phyloP scores from a whole-genome alignment of 2,113 vertebrate species.

The Triplophysa siluroides region DNA sequence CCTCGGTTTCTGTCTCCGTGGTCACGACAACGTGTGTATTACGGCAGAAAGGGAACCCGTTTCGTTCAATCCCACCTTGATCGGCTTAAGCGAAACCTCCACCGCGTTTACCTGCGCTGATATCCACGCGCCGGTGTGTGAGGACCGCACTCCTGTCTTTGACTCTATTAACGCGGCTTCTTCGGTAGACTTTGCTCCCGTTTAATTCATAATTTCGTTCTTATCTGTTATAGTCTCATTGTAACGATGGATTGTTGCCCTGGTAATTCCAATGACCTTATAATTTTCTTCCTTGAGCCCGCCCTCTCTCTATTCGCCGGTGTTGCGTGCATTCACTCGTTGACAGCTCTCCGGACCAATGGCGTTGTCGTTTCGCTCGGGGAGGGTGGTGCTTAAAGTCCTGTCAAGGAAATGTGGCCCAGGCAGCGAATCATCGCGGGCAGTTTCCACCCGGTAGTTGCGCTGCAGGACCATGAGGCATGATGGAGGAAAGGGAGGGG shows the following conservation, averaged over 20 bases:
- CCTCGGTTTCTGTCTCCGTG: slow-evolving; percentile 59
- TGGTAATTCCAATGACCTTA: slow-evolving; percentile 82
- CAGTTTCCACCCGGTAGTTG: slow-evolving; percentile 52
- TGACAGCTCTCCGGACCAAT: slow-evolving; percentile 62
- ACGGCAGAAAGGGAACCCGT: slow-evolving; percentile 55
- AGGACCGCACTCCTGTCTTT: slow-evolving; percentile 39
- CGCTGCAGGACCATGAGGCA: slow-evolving; percentile 45
- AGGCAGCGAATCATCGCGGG: background rate
- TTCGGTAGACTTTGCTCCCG: slow-evolving; percentile 63
- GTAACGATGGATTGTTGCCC: slow-evolving; percentile 55
- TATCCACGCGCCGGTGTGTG: slow-evolving; percentile 56
- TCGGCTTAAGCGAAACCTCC: slow-evolving; percentile 70
- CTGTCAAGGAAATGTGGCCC: slow-evolving; percentile 65
- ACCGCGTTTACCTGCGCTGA: slow-evolving; percentile 58
- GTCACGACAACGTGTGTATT: slow-evolving; percentile 56
- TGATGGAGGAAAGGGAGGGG: slow-evolving; percentile 24
- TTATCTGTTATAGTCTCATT: slow-evolving; percentile 55
- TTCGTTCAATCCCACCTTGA: slow-evolving; percentile 69
- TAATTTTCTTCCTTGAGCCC: slow-evolving; percentile 72
- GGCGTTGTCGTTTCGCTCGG: slow-evolving; percentile 9
- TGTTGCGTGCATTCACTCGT: slow-evolving; percentile 49
- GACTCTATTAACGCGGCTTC: slow-evolving; percentile 23
- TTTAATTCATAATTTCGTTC: slow-evolving; percentile 58
- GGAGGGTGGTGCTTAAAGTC: slow-evolving; percentile 58
- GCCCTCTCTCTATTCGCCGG: slow-evolving; percentile 64